phyloP scores from a whole-genome alignment of 2,797 vertebrate species.

The Scyliorhinus canicula region DNA sequence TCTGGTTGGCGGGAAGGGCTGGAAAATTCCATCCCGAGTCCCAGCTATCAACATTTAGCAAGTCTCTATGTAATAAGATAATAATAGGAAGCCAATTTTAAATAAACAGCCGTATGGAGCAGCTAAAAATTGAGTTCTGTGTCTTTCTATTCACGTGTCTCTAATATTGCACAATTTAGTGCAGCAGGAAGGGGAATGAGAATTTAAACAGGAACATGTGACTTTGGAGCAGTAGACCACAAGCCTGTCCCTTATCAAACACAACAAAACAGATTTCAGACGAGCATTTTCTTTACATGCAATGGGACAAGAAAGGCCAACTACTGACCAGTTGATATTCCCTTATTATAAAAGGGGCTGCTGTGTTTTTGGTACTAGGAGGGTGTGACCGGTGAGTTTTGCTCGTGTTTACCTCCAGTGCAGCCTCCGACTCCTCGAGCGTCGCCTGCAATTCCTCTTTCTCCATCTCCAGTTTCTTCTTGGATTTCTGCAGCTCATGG shows the following conservation, averaged over 20 bases:
- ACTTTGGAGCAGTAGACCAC: too few relatives aligned
- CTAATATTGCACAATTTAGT: too few relatives aligned
- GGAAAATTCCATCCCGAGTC: neutral
- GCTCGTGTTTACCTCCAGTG: conserved; percentile 59
- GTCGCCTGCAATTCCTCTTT: conserved; percentile 72
- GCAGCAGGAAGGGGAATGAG: too few relatives aligned
- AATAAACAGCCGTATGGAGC: neutral
- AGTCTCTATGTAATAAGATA: neutral
- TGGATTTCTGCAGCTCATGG: conserved; percentile 72
- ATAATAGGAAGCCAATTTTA: neutral
- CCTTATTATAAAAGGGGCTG: neutral
- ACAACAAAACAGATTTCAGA: neutral
- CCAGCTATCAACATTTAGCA: neutral
- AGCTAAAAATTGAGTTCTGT: neutral
- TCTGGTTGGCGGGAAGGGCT: too few relatives aligned
- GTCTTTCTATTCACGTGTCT: too few relatives aligned
- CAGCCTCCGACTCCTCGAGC: conserved; percentile 69
- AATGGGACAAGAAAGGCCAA: neutral
- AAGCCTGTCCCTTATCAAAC: neutral
- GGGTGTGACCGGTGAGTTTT: neutral
- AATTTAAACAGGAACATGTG: too few relatives aligned
- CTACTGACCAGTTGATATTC: neutral
- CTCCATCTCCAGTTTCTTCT: conserved; percentile 76
- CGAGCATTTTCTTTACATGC: neutral
- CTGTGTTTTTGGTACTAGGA: neutral